A percentile compares a stretch with the other conserved stretches of the same genome.
Evolutionary conservation across 2,888 invertebrate genomes (phyloP).

Genomic region (Eristalinus aeneus): DNA sequence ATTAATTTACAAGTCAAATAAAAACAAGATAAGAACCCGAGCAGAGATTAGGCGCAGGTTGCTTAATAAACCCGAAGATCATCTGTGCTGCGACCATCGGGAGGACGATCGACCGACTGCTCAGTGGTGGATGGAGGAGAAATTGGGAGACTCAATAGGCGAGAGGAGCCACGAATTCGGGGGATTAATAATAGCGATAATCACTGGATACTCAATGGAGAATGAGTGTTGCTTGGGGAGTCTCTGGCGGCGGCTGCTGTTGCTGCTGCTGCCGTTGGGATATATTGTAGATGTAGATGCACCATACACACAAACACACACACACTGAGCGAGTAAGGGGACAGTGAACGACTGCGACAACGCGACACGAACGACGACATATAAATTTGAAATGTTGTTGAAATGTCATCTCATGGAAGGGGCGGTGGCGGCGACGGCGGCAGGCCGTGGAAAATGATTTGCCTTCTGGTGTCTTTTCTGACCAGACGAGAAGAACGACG

Average conservation of each 20-base stretch:
- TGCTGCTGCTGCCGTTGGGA: too few relatives aligned
- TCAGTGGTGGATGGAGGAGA: neutral
- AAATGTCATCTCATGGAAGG: constrained; percentile 56
- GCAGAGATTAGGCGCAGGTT: constrained; percentile 62
- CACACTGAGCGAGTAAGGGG: too few relatives aligned
- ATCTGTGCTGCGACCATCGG: constrained; percentile 48
- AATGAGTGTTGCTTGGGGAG: constrained; percentile 38
- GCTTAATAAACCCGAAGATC: constrained; percentile 60
- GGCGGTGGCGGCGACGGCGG: constrained; percentile 15
- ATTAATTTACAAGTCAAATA: constrained; percentile 79
- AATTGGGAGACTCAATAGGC: neutral
- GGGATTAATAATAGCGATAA: constrained; percentile 63
- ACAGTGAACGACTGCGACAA: constrained; percentile 58
- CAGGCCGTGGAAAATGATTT: constrained; percentile 69
- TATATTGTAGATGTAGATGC: constrained; percentile 50
- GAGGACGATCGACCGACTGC: constrained; percentile 11
- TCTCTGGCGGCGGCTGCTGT: constrained; percentile 13
- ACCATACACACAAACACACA: constrained; percentile 39
- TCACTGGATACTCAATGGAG: constrained; percentile 57
- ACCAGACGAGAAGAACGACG: constrained; percentile 19
- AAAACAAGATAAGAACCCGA: constrained; percentile 68
- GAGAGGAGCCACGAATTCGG: constrained; percentile 43
- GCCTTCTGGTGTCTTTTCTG: constrained; percentile 58
- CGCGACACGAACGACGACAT: constrained; percentile 63
- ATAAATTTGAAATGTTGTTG: constrained; percentile 70